Base-by-base conservation (phyloP, 2,113 vertebrate genomes). In the Regulus satrapa region DNA sequence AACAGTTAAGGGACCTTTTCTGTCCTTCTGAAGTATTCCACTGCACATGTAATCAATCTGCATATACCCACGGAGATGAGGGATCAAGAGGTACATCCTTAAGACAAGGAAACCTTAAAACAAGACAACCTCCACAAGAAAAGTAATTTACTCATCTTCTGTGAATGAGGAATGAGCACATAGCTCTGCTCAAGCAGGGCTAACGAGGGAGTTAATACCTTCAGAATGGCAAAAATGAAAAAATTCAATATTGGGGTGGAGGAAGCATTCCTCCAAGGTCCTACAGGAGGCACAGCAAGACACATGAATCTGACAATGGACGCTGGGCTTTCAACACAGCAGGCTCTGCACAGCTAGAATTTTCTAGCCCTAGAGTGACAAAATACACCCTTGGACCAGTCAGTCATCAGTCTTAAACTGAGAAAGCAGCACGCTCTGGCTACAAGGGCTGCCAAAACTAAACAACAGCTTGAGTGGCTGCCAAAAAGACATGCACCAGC, bases 401-500 rank as follows among this genome's bases (percentile, higher is more conserved):
- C 61, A 92, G 88, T 87, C 21, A 26, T 92, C 87, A 84, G 82
- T 64, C 85, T 92, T 84, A 77, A 92, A 80, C 71, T 85, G 81
- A 94, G 86, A 96, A 94, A 91, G 91, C 86, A 94, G 85, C 86
- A 89, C 49, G 64, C 84, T 89, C 94, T 95, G 87, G 92, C 77
- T 89, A 89, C 51, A 46, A 58, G 55, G 56, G 52, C 85, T 96
- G 96, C 94, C 92, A 96, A 91, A 98, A 98, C 97, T 98, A 98
- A 85, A 98, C 97, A 98, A 98, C 93, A 95, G 97, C 96, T 96
- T 97, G 97, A 98, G 92, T 94, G 97, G 95, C 92, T 96, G 97
- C 98, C 97, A 95, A 94, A 97, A 97, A 98, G 97, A 97, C 97
- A 88, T 85, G 95, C 89, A 97, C 93, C 97, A 97, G 98, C 97